A percentile compares a stretch with the other conserved stretches of the same genome.
phyloP scores from a whole-genome alignment of 2,797 vertebrate species.

The Periparus ater region DNA sequence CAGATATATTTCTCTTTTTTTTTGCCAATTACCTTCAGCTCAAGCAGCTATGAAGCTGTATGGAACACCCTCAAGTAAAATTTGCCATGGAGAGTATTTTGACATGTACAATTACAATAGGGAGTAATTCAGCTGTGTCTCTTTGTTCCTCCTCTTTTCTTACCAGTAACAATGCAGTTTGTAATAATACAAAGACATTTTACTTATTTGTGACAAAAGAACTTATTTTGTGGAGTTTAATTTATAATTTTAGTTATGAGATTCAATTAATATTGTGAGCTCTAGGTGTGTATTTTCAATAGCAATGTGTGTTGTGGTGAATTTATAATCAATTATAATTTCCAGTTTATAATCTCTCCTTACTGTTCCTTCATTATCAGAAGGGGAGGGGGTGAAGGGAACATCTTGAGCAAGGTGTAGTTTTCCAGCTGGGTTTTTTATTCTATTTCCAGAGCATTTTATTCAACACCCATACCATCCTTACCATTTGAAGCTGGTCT shows the following conservation, averaged over 20 bases:
- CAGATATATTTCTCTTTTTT: background rate
- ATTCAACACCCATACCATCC: background rate
- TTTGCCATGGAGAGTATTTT: background rate
- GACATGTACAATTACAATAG: background rate
- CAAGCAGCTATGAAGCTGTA: background rate
- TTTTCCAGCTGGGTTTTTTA: background rate
- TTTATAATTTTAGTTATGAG: background rate
- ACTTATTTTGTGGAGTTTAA: background rate
- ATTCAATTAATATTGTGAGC: background rate
- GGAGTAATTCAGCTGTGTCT: background rate
- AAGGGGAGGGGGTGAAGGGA: background rate
- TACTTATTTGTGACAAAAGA: background rate
- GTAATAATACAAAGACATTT: background rate
- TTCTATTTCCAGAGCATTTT: background rate
- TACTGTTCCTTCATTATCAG: background rate
- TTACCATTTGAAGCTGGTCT: background rate
- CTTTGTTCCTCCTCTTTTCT: background rate
- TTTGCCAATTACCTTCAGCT: background rate
- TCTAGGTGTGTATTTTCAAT: background rate
- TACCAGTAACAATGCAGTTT: background rate
- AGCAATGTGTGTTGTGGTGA: background rate
- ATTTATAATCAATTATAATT: too few relatives aligned
- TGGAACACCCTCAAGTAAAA: background rate
- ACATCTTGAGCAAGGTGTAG: background rate
- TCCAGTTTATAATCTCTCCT: background rate